A percentile compares a stretch with the other conserved stretches of the same genome.
phyloP scores from a whole-genome alignment of 2,797 vertebrate species.

The Sparidentex hasta region DNA sequence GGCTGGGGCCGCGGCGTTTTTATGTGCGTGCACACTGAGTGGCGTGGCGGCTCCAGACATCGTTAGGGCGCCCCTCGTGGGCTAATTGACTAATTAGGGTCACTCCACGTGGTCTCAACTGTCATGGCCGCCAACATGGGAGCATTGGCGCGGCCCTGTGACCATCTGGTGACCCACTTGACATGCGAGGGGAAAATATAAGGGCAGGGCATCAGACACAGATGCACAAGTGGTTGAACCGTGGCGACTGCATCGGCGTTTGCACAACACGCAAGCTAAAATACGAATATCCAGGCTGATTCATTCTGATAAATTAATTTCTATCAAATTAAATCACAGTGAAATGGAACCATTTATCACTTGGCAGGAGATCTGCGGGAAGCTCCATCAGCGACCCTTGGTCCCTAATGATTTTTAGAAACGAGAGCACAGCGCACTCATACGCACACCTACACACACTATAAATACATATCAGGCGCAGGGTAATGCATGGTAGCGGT shows the following conservation, averaged over 20 bases:
- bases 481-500: conserved; percentile 27
- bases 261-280: not conserved
- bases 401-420: conserved; percentile 29
- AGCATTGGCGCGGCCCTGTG: conserved; percentile 37
- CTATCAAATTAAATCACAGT: conserved; percentile 22
- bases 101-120: conserved; percentile 68
- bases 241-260: too few relatives aligned
- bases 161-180: conserved; percentile 77
- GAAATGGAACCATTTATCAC: conserved; percentile 33
- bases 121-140: conserved; percentile 52
- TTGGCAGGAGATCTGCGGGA: conserved; percentile 18
- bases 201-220: too few relatives aligned
- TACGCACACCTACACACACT: conserved; percentile 49
- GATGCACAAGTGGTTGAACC: too few relatives aligned
- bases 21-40: conserved; percentile 25
- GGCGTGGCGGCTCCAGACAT: conserved; percentile 44
- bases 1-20: conserved; percentile 53
- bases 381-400: conserved; percentile 28
- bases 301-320: conserved; percentile 22
- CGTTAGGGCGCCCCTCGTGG: conserved; percentile 45
- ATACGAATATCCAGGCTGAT: conserved; percentile 5
- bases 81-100: conserved; percentile 75
- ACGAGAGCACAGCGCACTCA: not conserved
- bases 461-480: conserved; percentile 37
- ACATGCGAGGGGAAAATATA: conserved; percentile 18